Evolutionary conservation across 2,113 vertebrate genomes (phyloP), one percentile per base, ranked within the genome.

Genomic region (Ochotona curzoniae): DNA sequence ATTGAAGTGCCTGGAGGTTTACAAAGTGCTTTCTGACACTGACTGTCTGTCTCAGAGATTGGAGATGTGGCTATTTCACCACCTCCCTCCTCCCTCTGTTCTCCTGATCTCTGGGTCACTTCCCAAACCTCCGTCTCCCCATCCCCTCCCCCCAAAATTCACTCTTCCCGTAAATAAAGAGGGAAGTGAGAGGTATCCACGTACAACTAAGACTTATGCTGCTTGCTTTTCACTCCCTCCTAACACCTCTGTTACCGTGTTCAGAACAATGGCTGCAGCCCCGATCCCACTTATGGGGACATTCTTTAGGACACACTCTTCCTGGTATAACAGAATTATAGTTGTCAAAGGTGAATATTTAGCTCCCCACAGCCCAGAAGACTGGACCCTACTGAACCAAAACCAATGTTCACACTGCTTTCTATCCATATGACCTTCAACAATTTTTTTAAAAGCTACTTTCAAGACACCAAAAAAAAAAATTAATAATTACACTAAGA

Each of bases 381-480:
- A 94, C 1, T 7, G 23, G 30, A 89, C 28, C 20, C 8, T 60
- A 47, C 0, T 89, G 73, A 47, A 80, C 82, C n/a, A 74, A 80
- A 92, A 83, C 73, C 80, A 89, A 69, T 44, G 47, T 91, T 81
- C n/a, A 78, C 91, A 86, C 13, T 73, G 78, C 87, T 63, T 89
- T 44, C 30, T 88, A 70, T 5, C 28, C 54, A 44, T 4, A 1
- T 90, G 60, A 93, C n/a, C 26, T 86, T 80, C 71, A 91, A 84
- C 69, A 87, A 95, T 87, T 95, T 87, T 95, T 92, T 85, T 17
- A 4, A 49, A 51, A 85, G 89, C 67, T 61, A 83, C 25, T 88
- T 96, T 91, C 47, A 90, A 90, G 88, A 78, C 47, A 81, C 10
- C 54, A 38, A 60, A 82, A 94, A 95, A 88, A 90, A 25, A 57